A percentile compares a stretch with the other conserved stretches of the same genome.
These are phyloP conservation scores for Aramus guarauna DNA, from an alignment of 2,113 vertebrate species.

Conservation along the genomic window DNA sequence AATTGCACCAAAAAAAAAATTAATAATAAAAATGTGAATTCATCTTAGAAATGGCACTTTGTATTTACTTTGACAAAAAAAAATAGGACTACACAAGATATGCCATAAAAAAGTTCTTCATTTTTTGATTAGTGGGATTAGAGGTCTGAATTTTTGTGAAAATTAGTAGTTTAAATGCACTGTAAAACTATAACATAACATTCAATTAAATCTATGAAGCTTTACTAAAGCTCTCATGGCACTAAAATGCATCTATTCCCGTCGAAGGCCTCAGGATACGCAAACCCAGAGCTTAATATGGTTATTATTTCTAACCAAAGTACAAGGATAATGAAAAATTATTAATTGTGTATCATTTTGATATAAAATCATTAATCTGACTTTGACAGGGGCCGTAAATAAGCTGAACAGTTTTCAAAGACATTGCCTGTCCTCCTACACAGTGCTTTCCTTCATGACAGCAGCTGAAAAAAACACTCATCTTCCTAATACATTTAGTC, in stretches of 20 bases:
- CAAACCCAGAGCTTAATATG: background rate
- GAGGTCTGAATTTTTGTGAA: conserved; percentile 1
- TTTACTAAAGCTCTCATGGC: conserved; percentile 6
- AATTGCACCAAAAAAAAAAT: background rate
- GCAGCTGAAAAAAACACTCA: conserved; percentile 27
- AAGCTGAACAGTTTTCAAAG: conserved; percentile 46
- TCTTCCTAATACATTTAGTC: conserved; percentile 16
- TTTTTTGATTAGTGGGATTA: conserved; percentile 28
- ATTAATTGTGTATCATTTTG: conserved; percentile 8
- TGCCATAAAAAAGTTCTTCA: background rate
- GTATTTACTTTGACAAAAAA: background rate
- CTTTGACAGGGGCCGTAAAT: conserved; percentile 30
- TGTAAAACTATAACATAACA: conserved; percentile 11
- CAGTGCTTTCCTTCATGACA: conserved; percentile 32
- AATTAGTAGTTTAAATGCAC: background rate
- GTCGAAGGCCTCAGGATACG: background rate
- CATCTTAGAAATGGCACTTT: background rate
- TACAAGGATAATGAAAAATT: background rate
- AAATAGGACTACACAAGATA: background rate
- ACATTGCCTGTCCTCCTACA: conserved; percentile 51
- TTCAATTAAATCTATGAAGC: background rate
- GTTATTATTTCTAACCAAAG: background rate
- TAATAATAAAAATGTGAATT: background rate
- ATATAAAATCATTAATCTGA: conserved; percentile 33
- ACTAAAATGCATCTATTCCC: background rate